phyloP scores from a whole-genome alignment of 1,140 invertebrate genomes.

The Heliconius melpomene region DNA sequence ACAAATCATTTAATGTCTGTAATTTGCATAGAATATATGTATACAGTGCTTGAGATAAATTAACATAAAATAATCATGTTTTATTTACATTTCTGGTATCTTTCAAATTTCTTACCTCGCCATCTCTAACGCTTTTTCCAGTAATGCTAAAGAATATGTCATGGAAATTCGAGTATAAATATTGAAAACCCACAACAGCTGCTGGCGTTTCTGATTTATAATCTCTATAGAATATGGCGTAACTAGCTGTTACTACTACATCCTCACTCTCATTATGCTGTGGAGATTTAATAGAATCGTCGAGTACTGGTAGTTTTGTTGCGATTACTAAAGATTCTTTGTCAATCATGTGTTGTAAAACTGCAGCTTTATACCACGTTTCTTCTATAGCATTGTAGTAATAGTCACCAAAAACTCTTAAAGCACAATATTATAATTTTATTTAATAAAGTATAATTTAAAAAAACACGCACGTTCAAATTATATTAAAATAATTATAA shows the following conservation, averaged over 20 bases:
- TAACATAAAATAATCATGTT: not conserved
- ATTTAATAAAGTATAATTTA: not conserved
- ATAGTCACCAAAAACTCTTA: constrained; percentile 88
- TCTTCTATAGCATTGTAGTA: constrained; percentile 93
- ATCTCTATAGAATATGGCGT: constrained; percentile 92
- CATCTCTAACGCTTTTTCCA: constrained; percentile 78
- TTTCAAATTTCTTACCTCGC: constrained; percentile 39
- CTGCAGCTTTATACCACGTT: constrained; percentile 93
- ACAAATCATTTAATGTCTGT: no score
- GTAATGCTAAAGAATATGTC: constrained; percentile 88
- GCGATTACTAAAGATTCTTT: constrained; percentile 89
- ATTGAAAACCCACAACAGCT: constrained; percentile 92
- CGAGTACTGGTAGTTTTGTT: constrained; percentile 87
- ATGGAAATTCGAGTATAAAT: constrained; percentile 85
- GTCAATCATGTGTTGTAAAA: constrained; percentile 90
- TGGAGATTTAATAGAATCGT: constrained; percentile 61
- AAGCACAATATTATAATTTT: not conserved
- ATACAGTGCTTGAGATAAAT: no score
- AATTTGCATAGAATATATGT: no score
- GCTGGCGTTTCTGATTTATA: constrained; percentile 90
- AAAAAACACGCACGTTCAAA: not conserved
- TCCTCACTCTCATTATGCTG: constrained; percentile 77
- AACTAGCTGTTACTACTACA: constrained; percentile 88
- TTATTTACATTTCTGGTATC: not conserved
- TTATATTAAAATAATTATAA: constrained; percentile 8